Conservation (phyloP, 2,113 vertebrate species). For the Noturus placidus region DNA sequence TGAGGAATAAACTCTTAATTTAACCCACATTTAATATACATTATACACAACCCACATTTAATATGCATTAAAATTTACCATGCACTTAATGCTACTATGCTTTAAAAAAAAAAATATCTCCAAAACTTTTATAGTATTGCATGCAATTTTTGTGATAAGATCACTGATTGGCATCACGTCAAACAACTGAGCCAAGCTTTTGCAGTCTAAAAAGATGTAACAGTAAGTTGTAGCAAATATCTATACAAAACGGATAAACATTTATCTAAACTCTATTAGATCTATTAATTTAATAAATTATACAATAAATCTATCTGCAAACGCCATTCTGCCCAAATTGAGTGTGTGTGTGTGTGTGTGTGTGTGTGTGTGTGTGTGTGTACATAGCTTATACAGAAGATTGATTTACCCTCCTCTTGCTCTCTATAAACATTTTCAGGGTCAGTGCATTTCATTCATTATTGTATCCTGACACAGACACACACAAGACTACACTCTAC, state of each 20-base stretch:
- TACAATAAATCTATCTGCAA: background rate
- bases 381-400: conserved; percentile 22
- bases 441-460: conserved; percentile 19
- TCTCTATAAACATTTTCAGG: conserved; percentile 34
- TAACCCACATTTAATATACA: background rate
- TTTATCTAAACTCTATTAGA: background rate
- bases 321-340: background rate
- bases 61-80: background rate
- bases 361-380: background rate
- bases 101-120: background rate
- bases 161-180: background rate
- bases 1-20: background rate
- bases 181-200: background rate
- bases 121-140: background rate
- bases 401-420: conserved; percentile 14
- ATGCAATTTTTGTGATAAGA: background rate
- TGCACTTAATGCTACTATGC: background rate
- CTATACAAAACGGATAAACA: no score
- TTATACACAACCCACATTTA: background rate
- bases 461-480: conserved; percentile 13
- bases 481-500: background rate
- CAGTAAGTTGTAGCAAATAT: no score
- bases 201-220: background rate
- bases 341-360: background rate
- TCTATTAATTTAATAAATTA: no score